Conservation (phyloP, 2,888 invertebrate genomes). For the Galerucella pusilla region DNA sequence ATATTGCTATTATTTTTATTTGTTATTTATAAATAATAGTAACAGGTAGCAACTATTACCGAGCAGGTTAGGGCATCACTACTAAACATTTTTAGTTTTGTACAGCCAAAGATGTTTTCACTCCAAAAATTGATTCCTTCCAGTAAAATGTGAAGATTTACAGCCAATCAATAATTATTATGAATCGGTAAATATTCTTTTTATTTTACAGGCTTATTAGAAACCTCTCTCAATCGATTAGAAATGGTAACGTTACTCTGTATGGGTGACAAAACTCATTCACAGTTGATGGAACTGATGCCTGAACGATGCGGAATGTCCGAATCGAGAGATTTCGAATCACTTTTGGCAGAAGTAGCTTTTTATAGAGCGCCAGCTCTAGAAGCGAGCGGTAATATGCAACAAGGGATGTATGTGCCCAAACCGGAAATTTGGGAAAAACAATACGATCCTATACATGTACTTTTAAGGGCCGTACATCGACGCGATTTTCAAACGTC, state of each 20-base stretch:
- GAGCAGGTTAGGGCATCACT: too few relatives aligned
- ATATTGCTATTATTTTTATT: too few relatives aligned
- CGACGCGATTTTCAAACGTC: conserved; percentile 93
- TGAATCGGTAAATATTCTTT: not conserved
- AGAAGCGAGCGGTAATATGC: conserved; percentile 79
- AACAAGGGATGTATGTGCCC: conserved; percentile 89
- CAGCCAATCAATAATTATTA: not conserved
- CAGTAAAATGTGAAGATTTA: too few relatives aligned
- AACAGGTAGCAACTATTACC: too few relatives aligned
- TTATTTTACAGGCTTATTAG: conserved; percentile 68
- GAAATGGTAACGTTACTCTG: conserved; percentile 95
- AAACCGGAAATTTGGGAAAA: conserved; percentile 86
- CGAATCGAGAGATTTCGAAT: conserved; percentile 89
- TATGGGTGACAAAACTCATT: conserved; percentile 95
- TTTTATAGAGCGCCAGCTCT: conserved; percentile 83
- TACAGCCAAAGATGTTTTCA: too few relatives aligned
- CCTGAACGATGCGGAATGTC: conserved; percentile 95
- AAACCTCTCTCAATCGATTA: conserved; percentile 74
- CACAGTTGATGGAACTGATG: conserved; percentile 94
- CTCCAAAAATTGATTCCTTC: too few relatives aligned
- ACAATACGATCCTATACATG: conserved; percentile 94
- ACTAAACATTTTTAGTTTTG: too few relatives aligned
- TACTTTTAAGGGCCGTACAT: conserved; percentile 90
- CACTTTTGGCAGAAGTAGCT: conserved; percentile 78
- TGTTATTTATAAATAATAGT: too few relatives aligned